Evolutionary conservation across 2,113 vertebrate species (phyloP).

Genomic region (Calonectris borealis): DNA sequence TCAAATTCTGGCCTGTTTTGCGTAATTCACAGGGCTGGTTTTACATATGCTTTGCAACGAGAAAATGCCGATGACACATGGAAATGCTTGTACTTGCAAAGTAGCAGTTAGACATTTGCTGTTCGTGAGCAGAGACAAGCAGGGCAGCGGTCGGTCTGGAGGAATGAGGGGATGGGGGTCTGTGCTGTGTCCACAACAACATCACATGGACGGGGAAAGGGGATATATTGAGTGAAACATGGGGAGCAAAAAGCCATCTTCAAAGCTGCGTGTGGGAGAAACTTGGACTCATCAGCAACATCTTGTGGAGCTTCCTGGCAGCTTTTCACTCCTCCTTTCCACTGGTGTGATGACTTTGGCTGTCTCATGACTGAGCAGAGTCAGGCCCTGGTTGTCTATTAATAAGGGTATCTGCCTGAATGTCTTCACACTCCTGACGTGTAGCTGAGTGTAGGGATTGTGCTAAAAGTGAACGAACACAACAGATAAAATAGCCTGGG

Average conservation of each 20-base stretch:
- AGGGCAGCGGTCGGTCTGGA: background rate
- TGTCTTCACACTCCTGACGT: background rate
- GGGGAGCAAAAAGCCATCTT: background rate
- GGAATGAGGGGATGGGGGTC: background rate
- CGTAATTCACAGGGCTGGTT: background rate
- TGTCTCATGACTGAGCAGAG: background rate
- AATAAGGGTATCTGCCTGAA: background rate
- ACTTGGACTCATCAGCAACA: background rate
- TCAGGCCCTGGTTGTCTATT: background rate
- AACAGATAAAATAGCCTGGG: background rate
- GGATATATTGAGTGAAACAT: fast-evolving
- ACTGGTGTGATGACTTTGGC: background rate
- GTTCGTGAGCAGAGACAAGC: background rate
- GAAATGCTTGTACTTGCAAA: background rate
- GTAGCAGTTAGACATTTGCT: background rate
- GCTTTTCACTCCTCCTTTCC: background rate
- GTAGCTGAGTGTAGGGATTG: background rate
- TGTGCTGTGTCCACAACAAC: background rate
- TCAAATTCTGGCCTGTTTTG: background rate
- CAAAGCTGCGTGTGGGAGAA: background rate
- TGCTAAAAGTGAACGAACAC: background rate
- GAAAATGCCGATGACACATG: background rate
- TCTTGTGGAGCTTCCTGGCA: background rate
- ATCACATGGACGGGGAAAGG: fast-evolving
- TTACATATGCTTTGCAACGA: background rate